Base-by-base conservation (phyloP, 2,797 vertebrate genomes). In the Saxicola maurus region DNA sequence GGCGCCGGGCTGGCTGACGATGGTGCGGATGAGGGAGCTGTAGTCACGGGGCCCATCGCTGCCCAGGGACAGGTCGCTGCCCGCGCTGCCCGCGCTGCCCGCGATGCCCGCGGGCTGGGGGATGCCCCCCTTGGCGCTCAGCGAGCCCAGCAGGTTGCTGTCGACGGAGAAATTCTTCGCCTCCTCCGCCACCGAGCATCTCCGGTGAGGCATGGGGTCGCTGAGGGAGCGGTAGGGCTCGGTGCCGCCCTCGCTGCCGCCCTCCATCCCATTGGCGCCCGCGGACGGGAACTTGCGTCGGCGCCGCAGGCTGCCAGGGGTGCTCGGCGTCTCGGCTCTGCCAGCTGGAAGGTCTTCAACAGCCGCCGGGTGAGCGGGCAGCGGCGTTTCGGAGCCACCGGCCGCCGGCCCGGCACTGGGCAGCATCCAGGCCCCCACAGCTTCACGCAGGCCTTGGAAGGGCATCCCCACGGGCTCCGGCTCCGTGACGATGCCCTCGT, bases 201-300 rank as follows among this genome's bases (percentile, higher is more conserved):
- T 75, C n/a, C 98, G 97, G 92, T 99, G 98, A 52, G 99, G 99
- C 98, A 99, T 99, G n/a, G 99, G 99, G 96, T 99, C 99, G 10
- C 99, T 99, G 31, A 99, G 96, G 31, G 99, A 99, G 51, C 99
- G 97, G 90, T 98, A 99, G 71, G 98, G 93, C 81, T 98, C 98
- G 0, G 95, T 93, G 5, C 95, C 94, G 21, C 98, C 97, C 79
- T 99, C 97, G 2, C 94, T 96, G 92, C 98, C 96, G 13, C 98
- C 97, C 83, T 99, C 99, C 7, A 97, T 97, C 59, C 98, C 97
- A 25, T 96, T 97, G 92, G 97, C 95, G 62, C 98, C 97, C 5
- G 95, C 89, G 0, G 98, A 98, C 7, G 98, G 98, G 87, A 98
- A 98, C 94, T 99, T 99, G 33, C 99, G 98, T 51, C 98, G 98